Evolutionary conservation across 2,113 vertebrate species (phyloP).

Genomic region (Phainopepla nitens): DNA sequence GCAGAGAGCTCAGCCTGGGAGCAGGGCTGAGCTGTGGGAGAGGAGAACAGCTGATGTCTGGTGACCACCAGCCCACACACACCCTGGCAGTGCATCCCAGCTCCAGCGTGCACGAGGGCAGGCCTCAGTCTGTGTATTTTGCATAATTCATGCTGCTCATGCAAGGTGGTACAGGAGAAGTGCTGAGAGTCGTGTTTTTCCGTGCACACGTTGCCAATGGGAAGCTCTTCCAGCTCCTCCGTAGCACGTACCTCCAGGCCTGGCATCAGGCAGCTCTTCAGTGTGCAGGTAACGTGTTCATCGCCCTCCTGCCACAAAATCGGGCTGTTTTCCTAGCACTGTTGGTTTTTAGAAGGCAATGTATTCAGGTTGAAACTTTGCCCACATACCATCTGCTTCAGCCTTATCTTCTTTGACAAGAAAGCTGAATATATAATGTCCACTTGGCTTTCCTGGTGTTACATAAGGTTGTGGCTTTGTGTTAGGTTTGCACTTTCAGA

Average conservation of each 20-base stretch:
- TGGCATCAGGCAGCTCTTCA: not conserved
- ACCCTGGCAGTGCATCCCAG: not conserved
- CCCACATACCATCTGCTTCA: slow-evolving; percentile 37
- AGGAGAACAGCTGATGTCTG: not conserved
- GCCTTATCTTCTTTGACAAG: not conserved
- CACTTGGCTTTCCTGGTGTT: slow-evolving; percentile 2
- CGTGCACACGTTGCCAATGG: fast-evolving
- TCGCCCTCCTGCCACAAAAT: not conserved
- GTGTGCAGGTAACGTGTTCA: not conserved
- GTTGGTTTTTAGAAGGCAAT: not conserved
- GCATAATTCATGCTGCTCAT: not conserved
- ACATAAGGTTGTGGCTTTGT: not conserved
- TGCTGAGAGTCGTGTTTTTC: not conserved
- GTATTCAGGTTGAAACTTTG: slow-evolving; percentile 50
- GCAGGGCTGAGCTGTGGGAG: not conserved
- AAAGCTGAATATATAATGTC: slow-evolving; percentile 39
- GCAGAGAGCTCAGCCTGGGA: not conserved
- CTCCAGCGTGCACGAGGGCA: fast-evolving
- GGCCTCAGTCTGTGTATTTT: not conserved
- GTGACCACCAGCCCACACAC: not conserved
- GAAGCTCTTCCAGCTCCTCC: not conserved
- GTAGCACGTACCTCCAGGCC: not conserved
- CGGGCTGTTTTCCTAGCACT: not conserved
- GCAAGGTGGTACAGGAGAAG: not conserved
- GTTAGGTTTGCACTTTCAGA: not conserved